phyloP scores from a whole-genome alignment of 1,140 invertebrate species.

The Himalopsyche phryganea region DNA sequence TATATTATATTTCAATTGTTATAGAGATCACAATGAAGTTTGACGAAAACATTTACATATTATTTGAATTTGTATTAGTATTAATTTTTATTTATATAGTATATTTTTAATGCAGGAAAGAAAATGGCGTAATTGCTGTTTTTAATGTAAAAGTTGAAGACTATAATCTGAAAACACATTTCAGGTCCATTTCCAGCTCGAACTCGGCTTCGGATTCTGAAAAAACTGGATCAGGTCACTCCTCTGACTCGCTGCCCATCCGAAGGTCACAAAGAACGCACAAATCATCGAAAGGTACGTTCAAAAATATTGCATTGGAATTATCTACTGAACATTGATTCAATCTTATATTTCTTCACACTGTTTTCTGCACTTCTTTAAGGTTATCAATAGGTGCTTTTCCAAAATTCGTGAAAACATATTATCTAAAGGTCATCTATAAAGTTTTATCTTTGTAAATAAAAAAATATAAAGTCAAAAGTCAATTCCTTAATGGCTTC shows the following conservation, averaged over 20 bases:
- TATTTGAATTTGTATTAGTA: not conserved
- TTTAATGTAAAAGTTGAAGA: no score
- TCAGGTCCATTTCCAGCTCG: conserved; percentile 24
- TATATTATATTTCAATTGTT: not conserved
- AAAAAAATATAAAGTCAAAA: no score
- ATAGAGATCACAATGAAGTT: no score
- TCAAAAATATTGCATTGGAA: no score
- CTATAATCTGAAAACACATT: not conserved
- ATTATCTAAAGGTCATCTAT: no score
- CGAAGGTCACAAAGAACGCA: conserved; percentile 36
- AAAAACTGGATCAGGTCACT: conserved; percentile 35
- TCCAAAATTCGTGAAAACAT: no score
- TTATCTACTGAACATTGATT: no score
- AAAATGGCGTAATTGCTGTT: no score
- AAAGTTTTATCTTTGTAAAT: no score
- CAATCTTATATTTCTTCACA: no score
- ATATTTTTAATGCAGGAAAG: not conserved
- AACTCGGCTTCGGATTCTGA: conserved; percentile 41
- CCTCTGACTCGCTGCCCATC: conserved; percentile 44
- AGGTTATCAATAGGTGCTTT: not conserved
- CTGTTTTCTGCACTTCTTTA: not conserved
- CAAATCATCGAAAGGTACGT: conserved; percentile 33
- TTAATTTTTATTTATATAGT: not conserved
- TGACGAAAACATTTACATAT: no score
- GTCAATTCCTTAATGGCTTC: no score